Evolutionary conservation across 2,888 invertebrate species (phyloP).

Genomic region (Seladonia tumulorum): DNA sequence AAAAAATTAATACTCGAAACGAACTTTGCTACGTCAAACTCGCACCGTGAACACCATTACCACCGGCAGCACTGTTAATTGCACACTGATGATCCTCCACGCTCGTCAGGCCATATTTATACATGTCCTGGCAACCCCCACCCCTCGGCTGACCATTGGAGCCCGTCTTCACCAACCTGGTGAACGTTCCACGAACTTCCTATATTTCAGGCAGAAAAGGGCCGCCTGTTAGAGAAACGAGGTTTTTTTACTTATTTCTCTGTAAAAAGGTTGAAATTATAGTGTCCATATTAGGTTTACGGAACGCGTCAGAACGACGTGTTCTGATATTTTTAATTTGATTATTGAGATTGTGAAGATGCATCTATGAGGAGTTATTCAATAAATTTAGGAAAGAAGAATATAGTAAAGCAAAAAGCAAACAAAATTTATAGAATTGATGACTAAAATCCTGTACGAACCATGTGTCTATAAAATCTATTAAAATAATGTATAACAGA

Average conservation of each 20-base stretch:
- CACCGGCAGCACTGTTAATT: constrained; percentile 51
- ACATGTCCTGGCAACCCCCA: constrained; percentile 26
- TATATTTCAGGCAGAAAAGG: constrained; percentile 34
- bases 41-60: background rate
- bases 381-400: background rate
- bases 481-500: background rate
- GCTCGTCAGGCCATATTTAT: constrained; percentile 61
- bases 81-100: constrained; percentile 64
- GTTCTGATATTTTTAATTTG: background rate
- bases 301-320: background rate
- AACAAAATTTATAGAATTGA: background rate
- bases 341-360: too few species aligned
- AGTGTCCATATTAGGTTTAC: background rate
- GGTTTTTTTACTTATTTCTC: background rate
- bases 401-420: background rate
- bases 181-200: constrained; percentile 38
- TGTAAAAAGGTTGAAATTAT: background rate
- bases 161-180: constrained; percentile 13
- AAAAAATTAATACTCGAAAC: background rate
- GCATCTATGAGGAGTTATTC: too few species aligned
- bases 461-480: background rate
- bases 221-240: background rate
- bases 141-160: background rate
- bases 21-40: background rate
- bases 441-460: background rate